Base-by-base conservation (phyloP, 2,113 vertebrate species). In the Ardeotis arabs region DNA sequence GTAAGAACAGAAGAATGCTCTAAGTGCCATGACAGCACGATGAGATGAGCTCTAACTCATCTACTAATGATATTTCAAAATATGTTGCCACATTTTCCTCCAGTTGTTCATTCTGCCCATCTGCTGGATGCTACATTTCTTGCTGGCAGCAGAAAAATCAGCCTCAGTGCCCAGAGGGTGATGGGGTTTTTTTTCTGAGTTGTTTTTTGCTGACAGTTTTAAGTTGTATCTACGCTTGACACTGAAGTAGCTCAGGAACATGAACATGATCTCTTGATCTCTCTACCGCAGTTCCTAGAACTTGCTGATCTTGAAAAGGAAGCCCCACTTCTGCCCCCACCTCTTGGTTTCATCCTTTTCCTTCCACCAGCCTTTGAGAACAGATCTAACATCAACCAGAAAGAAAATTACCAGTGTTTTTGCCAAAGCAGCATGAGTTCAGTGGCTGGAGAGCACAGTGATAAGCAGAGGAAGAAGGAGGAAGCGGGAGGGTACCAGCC, bases 51-150 rank as follows among this genome's bases (percentile, higher is more conserved):
- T 84, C 64, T 67, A 93, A 69, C 64, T 92, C 83, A 70, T 84
- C 72, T 92, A 69, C 83, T 84, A 33, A 24, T 53, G 63, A 12
- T 85, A 47, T 87, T 93, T 92, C 86, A 92, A 92, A 95, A 92
- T 47, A 63, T 3, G 18, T 89, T 86, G 47, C 80, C 68, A 81
- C 37, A 67, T 89, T 90, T 95, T 81, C 59, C 64, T 77, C 69
- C 56, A 84, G 67, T 87, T 77, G 67, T 90, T 93, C 85, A 33
- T 74, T 81, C 47, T 93, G 31, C 55, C 67, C 37, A 22, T 90
- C 79, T 93, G 76, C 68, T 92, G 63, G 83, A 41, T 80, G 69
- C 59, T 75, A 29, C 37, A 11, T 78, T 87, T 93, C 87, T 91
- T 68, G 47, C 24, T 5, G 11, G 56, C 44, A 93, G 28, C 29